Evolutionary conservation across 2,113 vertebrate genomes (phyloP).

Genomic region (Tachysurus vachellii): DNA sequence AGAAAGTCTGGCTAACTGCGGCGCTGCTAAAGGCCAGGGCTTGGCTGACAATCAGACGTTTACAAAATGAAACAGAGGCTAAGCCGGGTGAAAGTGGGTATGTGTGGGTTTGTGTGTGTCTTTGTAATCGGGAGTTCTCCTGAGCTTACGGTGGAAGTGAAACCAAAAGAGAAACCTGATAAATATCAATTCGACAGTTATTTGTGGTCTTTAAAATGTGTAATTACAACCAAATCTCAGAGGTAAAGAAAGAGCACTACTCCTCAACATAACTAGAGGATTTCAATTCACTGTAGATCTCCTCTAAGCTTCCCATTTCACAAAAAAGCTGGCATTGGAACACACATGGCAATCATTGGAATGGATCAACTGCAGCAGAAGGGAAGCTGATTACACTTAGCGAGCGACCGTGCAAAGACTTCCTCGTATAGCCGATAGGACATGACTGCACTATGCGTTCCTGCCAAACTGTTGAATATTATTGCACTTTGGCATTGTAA

Average conservation of each 20-base stretch:
- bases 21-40: slow-evolving; percentile 65
- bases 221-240: neutral
- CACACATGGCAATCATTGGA: slow-evolving; percentile 69
- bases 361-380: slow-evolving; percentile 64
- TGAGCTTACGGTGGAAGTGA: neutral
- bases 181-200: slow-evolving; percentile 45
- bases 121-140: neutral
- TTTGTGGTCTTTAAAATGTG: slow-evolving; percentile 49
- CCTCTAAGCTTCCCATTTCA: slow-evolving; percentile 66
- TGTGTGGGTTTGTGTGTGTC: neutral
- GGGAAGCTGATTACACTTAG: slow-evolving; percentile 13
- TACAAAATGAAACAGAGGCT: slow-evolving; percentile 64
- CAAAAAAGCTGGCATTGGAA: slow-evolving; percentile 62
- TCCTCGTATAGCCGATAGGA: slow-evolving; percentile 60
- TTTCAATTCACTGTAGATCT: slow-evolving; percentile 62
- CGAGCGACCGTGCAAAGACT: slow-evolving; percentile 61
- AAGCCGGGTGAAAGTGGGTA: slow-evolving; percentile 49
- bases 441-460: neutral
- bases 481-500: neutral
- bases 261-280: slow-evolving; percentile 19
- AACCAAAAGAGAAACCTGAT: slow-evolving; percentile 38
- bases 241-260: neutral
- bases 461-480: neutral
- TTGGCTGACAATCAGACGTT: slow-evolving; percentile 60
- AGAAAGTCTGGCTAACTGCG: slow-evolving; percentile 68